Evolutionary conservation across 2,888 invertebrate genomes (phyloP), one percentile per base, ranked within the genome.

Genomic region (Drosophila fungiperda): DNA sequence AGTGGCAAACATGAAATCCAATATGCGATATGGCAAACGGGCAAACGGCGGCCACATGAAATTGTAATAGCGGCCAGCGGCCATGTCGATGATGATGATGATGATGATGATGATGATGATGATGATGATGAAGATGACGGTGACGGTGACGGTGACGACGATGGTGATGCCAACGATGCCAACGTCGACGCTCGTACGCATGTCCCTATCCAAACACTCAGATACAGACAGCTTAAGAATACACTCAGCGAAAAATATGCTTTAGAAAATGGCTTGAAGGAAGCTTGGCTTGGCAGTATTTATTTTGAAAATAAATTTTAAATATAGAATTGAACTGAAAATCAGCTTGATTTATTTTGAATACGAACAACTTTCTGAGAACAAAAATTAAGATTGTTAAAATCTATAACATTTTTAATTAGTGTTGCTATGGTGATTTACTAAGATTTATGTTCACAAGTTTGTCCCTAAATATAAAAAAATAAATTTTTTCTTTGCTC

Each of bases 1-100:
- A 81, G 88, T 85, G 88, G 83, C 84, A 83, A 84, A 84, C 87
- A 88, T 82, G 87, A 87, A 87, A 86, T 88, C 84, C 89, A 87
- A 87, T 87, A 87, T 87, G 87, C 71, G 65, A 78, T 68, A 42
- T 17, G 50, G 45, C 20, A 49, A 49, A 49, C 26, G 49, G 36
- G 53, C 40, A 38, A 49, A n/a, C 67, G 50, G 73, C 73, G 69
- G 74, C 69, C 77, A 61, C 69, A 81, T 81, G 69, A 76, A 76
- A 81, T 78, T 72, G 80, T 81, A 81, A 82, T 74, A 66, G 38
- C 74, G 63, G 67, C 63, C 71, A 68, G 42, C 69, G 61, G 74
- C 55, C 70, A 77, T 68, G 77, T 71, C 71, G 68, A 71, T 76
- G 70, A 68, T 71, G 66, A 74, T 55, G 75, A 71, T 76, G 70